Conservation (phyloP, 35 echinoderm and acorn worm species). For the Apostichopus japonicus region DNA sequence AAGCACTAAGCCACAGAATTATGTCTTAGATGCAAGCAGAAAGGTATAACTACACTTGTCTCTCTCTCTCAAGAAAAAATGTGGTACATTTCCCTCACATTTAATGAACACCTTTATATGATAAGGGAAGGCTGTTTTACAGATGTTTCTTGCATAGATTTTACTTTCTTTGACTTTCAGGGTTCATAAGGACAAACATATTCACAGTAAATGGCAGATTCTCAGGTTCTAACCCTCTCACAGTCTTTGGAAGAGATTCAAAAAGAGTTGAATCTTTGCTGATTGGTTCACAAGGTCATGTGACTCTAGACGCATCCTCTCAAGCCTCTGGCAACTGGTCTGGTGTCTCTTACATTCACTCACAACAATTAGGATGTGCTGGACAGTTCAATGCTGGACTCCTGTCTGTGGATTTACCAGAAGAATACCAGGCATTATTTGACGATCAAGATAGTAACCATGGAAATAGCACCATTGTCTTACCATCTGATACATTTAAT, state of each 20-base stretch:
- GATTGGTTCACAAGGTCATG: conserved; percentile 32
- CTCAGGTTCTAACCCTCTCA: neutral
- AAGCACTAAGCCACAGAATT: too few species aligned
- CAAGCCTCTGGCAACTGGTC: neutral
- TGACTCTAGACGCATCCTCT: conserved; percentile 13
- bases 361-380: neutral
- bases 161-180: neutral
- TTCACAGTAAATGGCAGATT: neutral
- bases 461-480: neutral
- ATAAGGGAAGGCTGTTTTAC: too few species aligned
- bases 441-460: neutral
- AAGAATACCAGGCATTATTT: neutral
- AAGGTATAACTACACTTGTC: too few species aligned
- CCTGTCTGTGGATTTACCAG: neutral
- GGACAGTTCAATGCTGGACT: conserved; percentile 16
- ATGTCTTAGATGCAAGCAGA: too few species aligned
- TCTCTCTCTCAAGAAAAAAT: too few species aligned
- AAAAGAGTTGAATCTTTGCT: neutral
- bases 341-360: neutral
- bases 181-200: neutral
- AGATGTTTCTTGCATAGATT: too few species aligned
- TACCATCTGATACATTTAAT: too few species aligned
- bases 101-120: too few species aligned
- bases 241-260: neutral
- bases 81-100: too few species aligned